Evolutionary conservation across 2,888 invertebrate species (phyloP).

Genomic region (Adineta ricciae): DNA sequence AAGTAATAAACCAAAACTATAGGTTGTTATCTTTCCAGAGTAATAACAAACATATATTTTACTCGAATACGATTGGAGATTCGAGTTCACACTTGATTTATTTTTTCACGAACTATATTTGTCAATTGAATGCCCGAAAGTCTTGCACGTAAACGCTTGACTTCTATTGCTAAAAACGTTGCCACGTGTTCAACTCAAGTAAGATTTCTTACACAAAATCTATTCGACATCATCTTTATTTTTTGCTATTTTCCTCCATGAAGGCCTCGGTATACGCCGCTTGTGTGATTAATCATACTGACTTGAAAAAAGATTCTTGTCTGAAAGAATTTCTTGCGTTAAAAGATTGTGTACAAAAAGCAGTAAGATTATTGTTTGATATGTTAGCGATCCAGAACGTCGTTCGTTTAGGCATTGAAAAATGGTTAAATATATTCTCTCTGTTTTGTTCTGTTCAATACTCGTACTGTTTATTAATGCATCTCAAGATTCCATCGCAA

Average conservation of each 20-base stretch:
- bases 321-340: slow-evolving; percentile 32
- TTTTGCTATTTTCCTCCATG: background rate
- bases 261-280: slow-evolving; percentile 29
- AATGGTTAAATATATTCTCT: background rate
- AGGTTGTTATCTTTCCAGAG: too few relatives aligned
- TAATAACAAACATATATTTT: too few relatives aligned
- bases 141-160: background rate
- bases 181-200: background rate
- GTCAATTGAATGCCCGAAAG: background rate
- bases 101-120: background rate
- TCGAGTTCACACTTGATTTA: background rate
- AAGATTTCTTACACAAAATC: background rate
- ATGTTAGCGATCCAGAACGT: too few relatives aligned
- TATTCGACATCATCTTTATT: too few relatives aligned
- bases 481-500: background rate
- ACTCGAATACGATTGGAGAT: background rate
- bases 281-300: slow-evolving; percentile 26
- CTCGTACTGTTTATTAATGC: background rate
- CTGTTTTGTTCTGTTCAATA: background rate
- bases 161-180: background rate
- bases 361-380: background rate
- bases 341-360: slow-evolving; percentile 32
- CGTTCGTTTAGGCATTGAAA: background rate
- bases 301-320: slow-evolving; percentile 30
- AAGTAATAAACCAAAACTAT: too few relatives aligned